These are phyloP conservation scores for Sterrhoptilus dennistouni DNA, from an alignment of 2,113 vertebrate genomes.

Conservation along the genomic window DNA sequence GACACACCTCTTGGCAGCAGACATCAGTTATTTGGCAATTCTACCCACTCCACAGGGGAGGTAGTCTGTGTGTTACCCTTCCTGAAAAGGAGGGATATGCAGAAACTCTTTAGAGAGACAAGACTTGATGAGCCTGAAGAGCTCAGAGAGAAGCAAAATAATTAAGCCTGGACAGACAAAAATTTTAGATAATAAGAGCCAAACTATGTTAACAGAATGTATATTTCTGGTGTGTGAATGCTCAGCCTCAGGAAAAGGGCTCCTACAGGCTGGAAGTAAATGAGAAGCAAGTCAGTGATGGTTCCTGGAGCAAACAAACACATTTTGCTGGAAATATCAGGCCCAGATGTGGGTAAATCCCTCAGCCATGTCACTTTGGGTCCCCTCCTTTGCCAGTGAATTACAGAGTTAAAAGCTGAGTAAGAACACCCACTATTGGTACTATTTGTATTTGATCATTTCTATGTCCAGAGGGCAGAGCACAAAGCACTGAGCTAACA, in stretches of 20 bases:
- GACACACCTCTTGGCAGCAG: neutral
- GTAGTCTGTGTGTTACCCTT: neutral
- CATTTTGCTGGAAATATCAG: neutral
- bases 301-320: neutral
- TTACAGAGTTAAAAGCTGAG: neutral
- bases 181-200: neutral
- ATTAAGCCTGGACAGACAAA: neutral
- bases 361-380: neutral
- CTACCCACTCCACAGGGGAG: neutral
- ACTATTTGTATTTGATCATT: neutral
- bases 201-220: neutral
- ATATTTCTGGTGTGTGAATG: neutral
- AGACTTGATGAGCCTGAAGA: neutral
- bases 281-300: neutral
- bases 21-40: neutral
- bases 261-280: neutral
- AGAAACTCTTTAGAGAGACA: neutral
- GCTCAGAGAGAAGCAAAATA: neutral
- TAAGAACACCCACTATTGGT: neutral
- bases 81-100: neutral
- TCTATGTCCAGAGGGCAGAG: neutral
- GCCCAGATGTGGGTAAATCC: neutral
- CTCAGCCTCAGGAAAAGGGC: neutral
- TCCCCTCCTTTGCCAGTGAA: neutral
- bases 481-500: slow-evolving; percentile 9